Conservation (phyloP, 2,888 invertebrate species). For the Catocala nupta region DNA sequence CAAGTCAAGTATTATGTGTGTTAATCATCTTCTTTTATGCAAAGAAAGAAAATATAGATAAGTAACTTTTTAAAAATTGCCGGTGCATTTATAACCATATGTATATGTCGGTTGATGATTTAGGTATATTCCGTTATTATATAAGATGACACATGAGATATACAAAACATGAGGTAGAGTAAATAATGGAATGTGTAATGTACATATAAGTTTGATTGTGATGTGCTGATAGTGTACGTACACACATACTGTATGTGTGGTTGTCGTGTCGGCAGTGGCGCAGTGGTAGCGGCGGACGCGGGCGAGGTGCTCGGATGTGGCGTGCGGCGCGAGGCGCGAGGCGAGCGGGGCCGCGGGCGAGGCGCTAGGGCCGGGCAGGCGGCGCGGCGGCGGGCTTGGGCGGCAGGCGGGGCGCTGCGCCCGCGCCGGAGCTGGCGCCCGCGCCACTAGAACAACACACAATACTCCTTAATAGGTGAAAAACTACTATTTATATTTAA, state of each 20-base stretch:
- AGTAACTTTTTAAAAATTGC: too few species aligned
- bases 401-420: conserved; percentile 71
- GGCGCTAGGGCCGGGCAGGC: conserved; percentile 53
- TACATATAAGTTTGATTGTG: conserved; percentile 2
- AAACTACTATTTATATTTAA: too few species aligned
- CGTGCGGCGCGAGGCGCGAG: neutral
- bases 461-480: too few species aligned
- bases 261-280: neutral
- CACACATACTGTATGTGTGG: too few species aligned
- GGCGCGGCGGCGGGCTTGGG: conserved; percentile 73
- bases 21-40: too few species aligned
- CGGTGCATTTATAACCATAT: too few species aligned
- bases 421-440: neutral
- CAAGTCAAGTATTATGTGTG: too few species aligned
- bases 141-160: neutral
- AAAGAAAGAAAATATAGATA: too few species aligned
- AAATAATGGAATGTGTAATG: conserved; percentile 14
- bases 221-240: too few species aligned
- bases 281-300: conserved; percentile 71
- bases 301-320: conserved; percentile 62
- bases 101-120: too few species aligned
- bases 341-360: conserved; percentile 9
- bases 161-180: conserved; percentile 8
- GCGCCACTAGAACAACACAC: neutral
- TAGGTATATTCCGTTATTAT: too few species aligned